Evolutionary conservation across 2,113 vertebrate genomes (phyloP).

Genomic region (Gavia stellata): DNA sequence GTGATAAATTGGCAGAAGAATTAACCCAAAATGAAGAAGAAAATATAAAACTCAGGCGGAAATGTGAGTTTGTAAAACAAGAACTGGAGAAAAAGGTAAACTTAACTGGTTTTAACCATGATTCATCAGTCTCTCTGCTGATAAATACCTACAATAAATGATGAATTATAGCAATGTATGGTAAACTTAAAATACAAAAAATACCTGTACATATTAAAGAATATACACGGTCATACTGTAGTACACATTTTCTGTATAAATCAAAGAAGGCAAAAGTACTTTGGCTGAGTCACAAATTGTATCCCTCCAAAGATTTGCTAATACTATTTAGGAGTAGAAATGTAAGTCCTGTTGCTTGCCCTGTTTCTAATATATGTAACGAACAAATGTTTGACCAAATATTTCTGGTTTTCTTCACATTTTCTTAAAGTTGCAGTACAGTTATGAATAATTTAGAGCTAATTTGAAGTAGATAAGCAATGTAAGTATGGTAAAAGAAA

Average conservation of each 20-base stretch:
- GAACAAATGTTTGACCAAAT: background rate
- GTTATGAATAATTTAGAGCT: background rate
- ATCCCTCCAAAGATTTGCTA: background rate
- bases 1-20: constrained; percentile 83
- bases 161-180: background rate
- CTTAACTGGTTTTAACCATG: background rate
- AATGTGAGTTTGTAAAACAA: constrained; percentile 81
- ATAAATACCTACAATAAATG: background rate
- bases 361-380: background rate
- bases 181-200: background rate
- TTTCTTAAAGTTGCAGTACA: background rate
- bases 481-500: background rate
- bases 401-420: background rate
- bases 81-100: constrained; percentile 87
- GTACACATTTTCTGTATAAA: background rate
- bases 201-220: background rate
- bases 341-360: background rate
- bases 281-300: background rate
- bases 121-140: background rate
- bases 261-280: background rate
- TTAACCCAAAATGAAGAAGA: constrained; percentile 77
- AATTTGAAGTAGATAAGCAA: background rate
- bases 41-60: constrained; percentile 75
- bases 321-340: background rate
- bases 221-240: background rate